A percentile compares a stretch with the other conserved stretches of the same genome.
These are phyloP conservation scores for Lycorma delicatula DNA, from an alignment of 1,140 invertebrate genomes.

Conservation along the genomic window DNA sequence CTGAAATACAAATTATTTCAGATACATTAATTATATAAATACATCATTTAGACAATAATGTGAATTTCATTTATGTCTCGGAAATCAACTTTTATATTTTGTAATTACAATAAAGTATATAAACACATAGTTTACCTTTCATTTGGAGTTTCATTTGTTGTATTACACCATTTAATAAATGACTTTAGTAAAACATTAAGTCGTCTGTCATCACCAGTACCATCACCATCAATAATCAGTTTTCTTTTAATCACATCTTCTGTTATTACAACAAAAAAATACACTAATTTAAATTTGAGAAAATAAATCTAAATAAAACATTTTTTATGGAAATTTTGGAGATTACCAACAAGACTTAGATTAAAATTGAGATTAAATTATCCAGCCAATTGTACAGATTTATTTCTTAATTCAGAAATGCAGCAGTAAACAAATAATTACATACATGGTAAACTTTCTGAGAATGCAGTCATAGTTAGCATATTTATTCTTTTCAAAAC, in stretches of 20 bases:
- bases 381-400: too few relatives aligned
- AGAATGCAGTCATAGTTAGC: too few relatives aligned
- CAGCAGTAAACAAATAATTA: too few relatives aligned
- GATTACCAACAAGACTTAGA: too few relatives aligned
- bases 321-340: too few relatives aligned
- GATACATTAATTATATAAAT: not conserved
- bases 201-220: slow-evolving; percentile 86
- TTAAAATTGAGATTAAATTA: too few relatives aligned
- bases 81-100: not conserved
- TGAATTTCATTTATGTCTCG: not conserved
- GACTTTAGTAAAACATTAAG: slow-evolving; percentile 78
- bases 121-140: slow-evolving; percentile 48
- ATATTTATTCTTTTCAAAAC: too few relatives aligned
- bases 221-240: slow-evolving; percentile 90
- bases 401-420: too few relatives aligned
- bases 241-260: slow-evolving; percentile 88
- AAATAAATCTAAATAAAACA: too few relatives aligned
- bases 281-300: too few relatives aligned
- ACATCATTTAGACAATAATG: not conserved
- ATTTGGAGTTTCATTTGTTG: slow-evolving; percentile 55
- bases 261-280: too few relatives aligned
- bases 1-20: not conserved
- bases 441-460: too few relatives aligned
- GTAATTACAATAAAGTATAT: not conserved
- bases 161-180: slow-evolving; percentile 80